These are phyloP conservation scores for Chondrilla cf. caribensis DNA, from an alignment of 37 sponge, comb jelly and placozoan species.

Conservation along the genomic window DNA sequence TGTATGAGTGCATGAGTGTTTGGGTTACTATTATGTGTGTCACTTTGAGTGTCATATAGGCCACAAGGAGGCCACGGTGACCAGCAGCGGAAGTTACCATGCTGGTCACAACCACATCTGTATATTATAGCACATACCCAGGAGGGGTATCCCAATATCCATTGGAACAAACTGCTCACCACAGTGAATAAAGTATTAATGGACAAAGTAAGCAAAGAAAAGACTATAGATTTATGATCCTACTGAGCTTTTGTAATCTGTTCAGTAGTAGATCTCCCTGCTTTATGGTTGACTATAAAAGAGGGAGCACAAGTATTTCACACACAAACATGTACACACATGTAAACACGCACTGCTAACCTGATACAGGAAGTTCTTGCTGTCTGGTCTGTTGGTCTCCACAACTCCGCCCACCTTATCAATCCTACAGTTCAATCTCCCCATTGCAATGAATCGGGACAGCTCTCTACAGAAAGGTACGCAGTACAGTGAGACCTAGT, in stretches of 20 bases:
- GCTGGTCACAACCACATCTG: too few relatives aligned
- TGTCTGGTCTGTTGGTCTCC: constrained; percentile 69
- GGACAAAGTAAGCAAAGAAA: too few relatives aligned
- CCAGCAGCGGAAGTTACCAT: too few relatives aligned
- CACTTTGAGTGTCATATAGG: too few relatives aligned
- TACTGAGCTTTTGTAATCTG: constrained; percentile 92
- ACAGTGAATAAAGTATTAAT: too few relatives aligned
- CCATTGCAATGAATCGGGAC: constrained; percentile 90
- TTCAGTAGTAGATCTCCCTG: constrained; percentile 96
- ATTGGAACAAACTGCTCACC: too few relatives aligned
- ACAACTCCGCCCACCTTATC: constrained; percentile 98
- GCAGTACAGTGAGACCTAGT: not conserved
- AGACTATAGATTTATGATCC: constrained; percentile 78
- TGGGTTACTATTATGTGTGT: too few relatives aligned
- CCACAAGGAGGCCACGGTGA: too few relatives aligned
- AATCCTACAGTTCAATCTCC: constrained; percentile 91
- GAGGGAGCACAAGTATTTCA: not conserved
- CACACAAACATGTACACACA: too few relatives aligned
- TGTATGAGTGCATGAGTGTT: too few relatives aligned
- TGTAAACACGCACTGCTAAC: constrained; percentile 26
- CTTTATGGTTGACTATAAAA: constrained; percentile 84
- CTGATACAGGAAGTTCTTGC: constrained; percentile 94
- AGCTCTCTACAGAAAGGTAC: constrained; percentile 67
- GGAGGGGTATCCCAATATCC: too few relatives aligned
- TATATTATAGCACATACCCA: too few relatives aligned